These are phyloP conservation scores for Anthopleura sola DNA, from an alignment of 64 coral and sea anemone species.

Conservation along the genomic window DNA sequence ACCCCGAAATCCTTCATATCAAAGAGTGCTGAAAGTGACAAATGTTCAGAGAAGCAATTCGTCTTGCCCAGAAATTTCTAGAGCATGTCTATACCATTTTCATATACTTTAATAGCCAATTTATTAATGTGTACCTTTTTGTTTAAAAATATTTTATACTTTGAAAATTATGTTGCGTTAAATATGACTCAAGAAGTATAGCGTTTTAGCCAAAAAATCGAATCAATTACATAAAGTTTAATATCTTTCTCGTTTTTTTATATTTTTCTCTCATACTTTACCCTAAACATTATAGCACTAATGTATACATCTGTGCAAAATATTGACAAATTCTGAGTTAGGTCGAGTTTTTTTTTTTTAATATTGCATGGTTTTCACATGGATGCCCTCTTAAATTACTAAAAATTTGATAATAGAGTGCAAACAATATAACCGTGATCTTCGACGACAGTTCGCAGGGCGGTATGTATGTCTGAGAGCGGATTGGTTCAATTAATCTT, in stretches of 20 bases:
- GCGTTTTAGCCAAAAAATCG: neutral
- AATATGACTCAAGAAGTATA: neutral
- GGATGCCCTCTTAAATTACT: too few species aligned
- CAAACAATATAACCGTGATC: too few species aligned
- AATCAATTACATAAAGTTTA: neutral
- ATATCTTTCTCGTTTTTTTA: neutral
- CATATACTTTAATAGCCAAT: neutral
- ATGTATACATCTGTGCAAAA: neutral
- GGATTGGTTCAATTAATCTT: too few species aligned
- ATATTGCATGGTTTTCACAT: too few species aligned
- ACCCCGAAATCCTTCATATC: neutral
- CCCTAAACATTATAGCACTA: neutral
- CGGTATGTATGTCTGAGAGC: too few species aligned
- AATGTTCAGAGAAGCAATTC: neutral
- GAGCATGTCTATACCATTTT: too few species aligned
- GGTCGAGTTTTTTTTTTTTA: neutral
- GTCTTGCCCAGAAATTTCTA: too few species aligned
- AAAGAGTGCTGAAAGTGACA: neutral
- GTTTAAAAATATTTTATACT: neutral
- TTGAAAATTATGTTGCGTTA: neutral
- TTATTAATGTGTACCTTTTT: neutral
- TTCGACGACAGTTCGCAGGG: too few species aligned
- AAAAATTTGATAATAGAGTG: too few species aligned
- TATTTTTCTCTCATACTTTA: neutral
- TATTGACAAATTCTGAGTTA: neutral